These are phyloP conservation scores for Monopterus albus DNA, from an alignment of 2,113 vertebrate species.

Conservation along the genomic window DNA sequence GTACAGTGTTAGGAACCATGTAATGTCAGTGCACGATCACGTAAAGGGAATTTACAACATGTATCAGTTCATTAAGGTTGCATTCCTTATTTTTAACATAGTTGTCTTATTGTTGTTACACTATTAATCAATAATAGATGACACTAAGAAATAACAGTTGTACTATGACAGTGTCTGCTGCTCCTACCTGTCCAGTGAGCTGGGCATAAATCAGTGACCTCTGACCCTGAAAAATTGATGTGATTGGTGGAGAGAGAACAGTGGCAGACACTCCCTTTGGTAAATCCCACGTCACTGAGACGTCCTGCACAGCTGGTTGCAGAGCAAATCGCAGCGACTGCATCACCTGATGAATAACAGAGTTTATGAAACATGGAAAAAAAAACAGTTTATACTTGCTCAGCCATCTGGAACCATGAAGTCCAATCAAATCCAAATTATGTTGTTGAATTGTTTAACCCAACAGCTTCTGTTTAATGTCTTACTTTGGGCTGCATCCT, in stretches of 20 bases:
- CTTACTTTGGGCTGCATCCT: neutral
- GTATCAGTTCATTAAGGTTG: too few species aligned
- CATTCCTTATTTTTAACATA: too few species aligned
- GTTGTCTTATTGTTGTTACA: too few species aligned
- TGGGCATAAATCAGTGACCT: conserved; percentile 78
- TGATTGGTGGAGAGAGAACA: conserved; percentile 72
- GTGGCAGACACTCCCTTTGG: conserved; percentile 69
- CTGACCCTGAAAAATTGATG: conserved; percentile 76
- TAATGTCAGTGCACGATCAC: too few species aligned
- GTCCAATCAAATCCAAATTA: too few species aligned
- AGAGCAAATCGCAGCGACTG: conserved; percentile 77
- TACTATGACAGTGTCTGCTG: too few species aligned
- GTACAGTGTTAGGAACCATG: neutral
- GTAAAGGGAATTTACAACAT: too few species aligned
- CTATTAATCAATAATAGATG: too few species aligned
- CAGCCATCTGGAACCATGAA: too few species aligned
- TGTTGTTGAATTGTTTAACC: neutral
- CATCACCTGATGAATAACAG: conserved; percentile 60
- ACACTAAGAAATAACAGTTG: too few species aligned
- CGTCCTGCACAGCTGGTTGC: conserved; percentile 71
- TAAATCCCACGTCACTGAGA: conserved; percentile 74
- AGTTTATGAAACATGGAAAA: too few species aligned
- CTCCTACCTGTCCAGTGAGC: conserved; percentile 72
- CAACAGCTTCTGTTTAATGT: neutral
- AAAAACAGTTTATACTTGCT: too few species aligned